phyloP scores from a whole-genome alignment of 1,140 invertebrate species.

The Lordiphosa clarofinis region DNA sequence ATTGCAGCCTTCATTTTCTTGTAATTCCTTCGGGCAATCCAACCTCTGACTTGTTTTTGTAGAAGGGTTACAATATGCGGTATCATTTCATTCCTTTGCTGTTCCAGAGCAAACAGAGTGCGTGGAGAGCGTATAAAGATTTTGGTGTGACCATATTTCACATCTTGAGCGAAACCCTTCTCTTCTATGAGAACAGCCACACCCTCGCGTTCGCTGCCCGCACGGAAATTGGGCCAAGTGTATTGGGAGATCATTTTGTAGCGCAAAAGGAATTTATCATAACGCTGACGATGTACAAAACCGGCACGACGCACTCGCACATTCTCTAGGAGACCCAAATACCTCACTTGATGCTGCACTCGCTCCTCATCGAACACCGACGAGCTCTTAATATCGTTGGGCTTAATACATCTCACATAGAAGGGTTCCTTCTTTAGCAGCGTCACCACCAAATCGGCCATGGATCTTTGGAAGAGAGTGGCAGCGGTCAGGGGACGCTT shows the following conservation, averaged over 20 bases:
- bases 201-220: conserved; percentile 89
- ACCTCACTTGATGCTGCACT: conserved; percentile 93
- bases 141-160: conserved; percentile 96
- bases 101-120: conserved; percentile 93
- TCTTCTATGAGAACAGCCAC: conserved; percentile 91
- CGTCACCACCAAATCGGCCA: conserved; percentile 93
- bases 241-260: conserved; percentile 97
- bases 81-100: conserved; percentile 89
- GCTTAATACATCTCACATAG: conserved; percentile 98
- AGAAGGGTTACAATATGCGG: conserved; percentile 94
- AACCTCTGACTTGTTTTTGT: conserved; percentile 96
- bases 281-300: conserved; percentile 94
- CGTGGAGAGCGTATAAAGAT: conserved; percentile 95
- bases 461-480: conserved; percentile 96
- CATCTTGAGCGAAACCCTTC: conserved; percentile 89
- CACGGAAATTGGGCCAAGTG: conserved; percentile 96
- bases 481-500: conserved; percentile 96
- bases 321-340: conserved; percentile 95
- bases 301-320: conserved; percentile 95
- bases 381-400: conserved; percentile 95
- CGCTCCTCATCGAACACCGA: conserved; percentile 84
- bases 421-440: conserved; percentile 95
- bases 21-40: conserved; percentile 88
- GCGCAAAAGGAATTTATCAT: conserved; percentile 90
- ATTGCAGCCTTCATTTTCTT: conserved; percentile 92